Percentiles rank a stretch among this genome's conserved stretches.
phyloP scores from a whole-genome alignment of 2,888 invertebrate species.

The Artemia sinica region DNA sequence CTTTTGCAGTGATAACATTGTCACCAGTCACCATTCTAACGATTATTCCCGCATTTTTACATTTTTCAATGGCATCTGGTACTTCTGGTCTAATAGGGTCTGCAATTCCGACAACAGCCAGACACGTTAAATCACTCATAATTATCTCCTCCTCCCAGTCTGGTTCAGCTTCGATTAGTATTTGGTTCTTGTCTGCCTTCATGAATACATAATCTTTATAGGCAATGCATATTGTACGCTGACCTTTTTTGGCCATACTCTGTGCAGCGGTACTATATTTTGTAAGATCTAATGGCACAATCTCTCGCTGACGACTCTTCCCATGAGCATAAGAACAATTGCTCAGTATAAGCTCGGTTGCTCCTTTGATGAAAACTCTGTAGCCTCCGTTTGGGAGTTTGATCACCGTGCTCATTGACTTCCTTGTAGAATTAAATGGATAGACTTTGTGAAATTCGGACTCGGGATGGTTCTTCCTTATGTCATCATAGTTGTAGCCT shows the following conservation, averaged over 20 bases:
- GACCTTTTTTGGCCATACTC: conserved; percentile 25
- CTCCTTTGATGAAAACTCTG: too few species aligned
- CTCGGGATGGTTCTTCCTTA: too few species aligned
- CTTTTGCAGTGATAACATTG: conserved; percentile 43
- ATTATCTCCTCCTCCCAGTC: conserved; percentile 36
- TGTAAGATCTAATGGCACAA: too few species aligned
- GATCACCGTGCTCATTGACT: too few species aligned
- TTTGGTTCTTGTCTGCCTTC: conserved; percentile 28
- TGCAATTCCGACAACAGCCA: conserved; percentile 42
- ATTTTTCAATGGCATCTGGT: conserved; percentile 36
- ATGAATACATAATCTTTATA: conserved; percentile 26
- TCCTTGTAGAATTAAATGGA: too few species aligned
- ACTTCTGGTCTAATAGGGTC: conserved; percentile 43
- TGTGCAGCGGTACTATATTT: too few species aligned
- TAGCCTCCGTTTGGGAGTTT: too few species aligned
- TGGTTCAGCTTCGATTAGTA: conserved; percentile 26
- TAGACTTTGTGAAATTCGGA: too few species aligned
- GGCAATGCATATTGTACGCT: conserved; percentile 25
- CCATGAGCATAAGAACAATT: too few species aligned
- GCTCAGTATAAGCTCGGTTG: too few species aligned
- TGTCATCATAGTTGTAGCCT: too few species aligned
- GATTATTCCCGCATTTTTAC: conserved; percentile 37
- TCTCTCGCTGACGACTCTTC: too few species aligned
- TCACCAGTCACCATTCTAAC: conserved; percentile 44
- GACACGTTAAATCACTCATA: conserved; percentile 36